A percentile compares a stretch with the other conserved stretches of the same genome.
These are phyloP conservation scores for Helicoverpa assulta DNA, from an alignment of 2,888 invertebrate species.

Conservation along the genomic window DNA sequence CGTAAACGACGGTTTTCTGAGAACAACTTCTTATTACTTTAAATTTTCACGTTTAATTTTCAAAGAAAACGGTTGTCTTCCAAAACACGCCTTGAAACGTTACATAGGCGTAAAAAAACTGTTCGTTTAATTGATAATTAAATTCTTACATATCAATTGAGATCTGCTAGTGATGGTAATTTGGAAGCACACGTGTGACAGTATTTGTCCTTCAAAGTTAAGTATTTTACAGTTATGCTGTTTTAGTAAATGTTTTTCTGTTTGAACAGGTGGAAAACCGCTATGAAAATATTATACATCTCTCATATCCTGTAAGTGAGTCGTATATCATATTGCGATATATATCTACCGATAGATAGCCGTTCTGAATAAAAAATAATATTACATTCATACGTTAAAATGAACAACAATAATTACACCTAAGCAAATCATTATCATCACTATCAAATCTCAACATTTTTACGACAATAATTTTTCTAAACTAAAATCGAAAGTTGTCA, in stretches of 20 bases:
- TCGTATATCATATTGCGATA: no score
- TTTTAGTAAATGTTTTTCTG: slow-evolving; percentile 6
- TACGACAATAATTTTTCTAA: no score
- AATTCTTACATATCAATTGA: background rate
- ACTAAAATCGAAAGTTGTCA: background rate
- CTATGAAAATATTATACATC: background rate
- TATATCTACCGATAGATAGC: no score
- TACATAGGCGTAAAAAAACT: background rate
- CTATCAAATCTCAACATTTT: no score
- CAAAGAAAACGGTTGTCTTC: no score
- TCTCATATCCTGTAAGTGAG: background rate
- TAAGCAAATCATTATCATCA: background rate
- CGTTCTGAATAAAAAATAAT: no score
- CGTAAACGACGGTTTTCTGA: no score
- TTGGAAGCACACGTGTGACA: background rate
- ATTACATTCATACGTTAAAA: no score
- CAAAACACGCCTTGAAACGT: no score
- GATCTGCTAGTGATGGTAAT: background rate
- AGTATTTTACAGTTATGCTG: background rate
- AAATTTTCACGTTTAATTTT: no score
- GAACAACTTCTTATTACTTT: no score
- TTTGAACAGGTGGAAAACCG: background rate
- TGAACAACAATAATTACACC: no score
- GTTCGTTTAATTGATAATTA: background rate
- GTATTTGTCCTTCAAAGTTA: background rate